Evolutionary conservation across 1,140 invertebrate genomes (phyloP).

Genomic region (Scaptodrosophila lebanonensis): DNA sequence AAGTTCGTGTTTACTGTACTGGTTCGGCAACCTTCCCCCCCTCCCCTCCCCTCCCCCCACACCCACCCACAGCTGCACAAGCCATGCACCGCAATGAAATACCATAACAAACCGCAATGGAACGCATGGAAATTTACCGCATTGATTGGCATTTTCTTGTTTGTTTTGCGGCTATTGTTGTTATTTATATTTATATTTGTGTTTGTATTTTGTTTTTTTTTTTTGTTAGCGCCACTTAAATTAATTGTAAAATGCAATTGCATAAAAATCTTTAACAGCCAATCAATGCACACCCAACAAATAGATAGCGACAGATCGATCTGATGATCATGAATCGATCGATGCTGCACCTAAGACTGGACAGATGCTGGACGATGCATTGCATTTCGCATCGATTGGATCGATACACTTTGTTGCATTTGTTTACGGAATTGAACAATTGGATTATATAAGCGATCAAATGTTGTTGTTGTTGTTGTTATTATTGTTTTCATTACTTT

Average conservation of each 20-base stretch:
- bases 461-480: too few relatives aligned
- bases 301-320: too few relatives aligned
- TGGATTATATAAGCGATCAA: constrained; percentile 58
- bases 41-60: background rate
- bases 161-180: constrained; percentile 13
- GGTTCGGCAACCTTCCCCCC: constrained; percentile 13
- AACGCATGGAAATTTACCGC: constrained; percentile 49
- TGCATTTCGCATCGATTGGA: constrained; percentile 16
- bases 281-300: constrained; percentile 13
- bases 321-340: too few relatives aligned
- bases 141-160: constrained; percentile 31
- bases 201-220: background rate
- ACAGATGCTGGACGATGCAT: too few relatives aligned
- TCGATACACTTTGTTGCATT: constrained; percentile 17
- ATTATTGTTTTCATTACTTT: too few relatives aligned
- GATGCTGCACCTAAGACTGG: too few relatives aligned
- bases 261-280: constrained; percentile 27
- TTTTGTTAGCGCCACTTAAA: constrained; percentile 58
- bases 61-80: too few relatives aligned
- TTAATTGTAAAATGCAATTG: constrained; percentile 50
- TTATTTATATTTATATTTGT: constrained; percentile 1
- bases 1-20: constrained; percentile 47
- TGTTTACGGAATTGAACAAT: constrained; percentile 67
- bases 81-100: too few relatives aligned
- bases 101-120: background rate